Percentiles rank a stretch among this genome's conserved stretches.
Conservation (phyloP, 2,888 invertebrate species). For the Lomographa bimaculata region DNA sequence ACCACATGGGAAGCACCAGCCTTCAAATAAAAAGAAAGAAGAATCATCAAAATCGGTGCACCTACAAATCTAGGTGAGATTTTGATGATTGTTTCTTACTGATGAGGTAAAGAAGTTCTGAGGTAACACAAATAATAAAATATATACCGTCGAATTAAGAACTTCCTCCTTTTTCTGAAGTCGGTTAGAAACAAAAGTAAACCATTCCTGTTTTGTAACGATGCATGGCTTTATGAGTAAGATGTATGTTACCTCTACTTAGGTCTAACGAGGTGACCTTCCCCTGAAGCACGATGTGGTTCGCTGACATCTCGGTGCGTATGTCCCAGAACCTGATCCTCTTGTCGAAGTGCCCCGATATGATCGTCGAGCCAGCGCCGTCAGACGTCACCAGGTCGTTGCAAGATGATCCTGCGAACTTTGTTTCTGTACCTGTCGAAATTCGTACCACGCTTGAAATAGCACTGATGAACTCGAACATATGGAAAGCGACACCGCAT, state of each 20-base stretch:
- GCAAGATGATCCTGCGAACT: slow-evolving; percentile 98
- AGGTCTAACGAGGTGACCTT: slow-evolving; percentile 97
- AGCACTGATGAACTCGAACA: slow-evolving; percentile 15
- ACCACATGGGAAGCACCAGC: too few species aligned
- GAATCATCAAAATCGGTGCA: too few species aligned
- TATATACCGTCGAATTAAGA: too few species aligned
- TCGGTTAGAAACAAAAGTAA: too few species aligned
- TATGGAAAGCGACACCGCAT: slow-evolving; percentile 12
- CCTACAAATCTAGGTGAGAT: too few species aligned
- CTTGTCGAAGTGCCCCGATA: slow-evolving; percentile 99
- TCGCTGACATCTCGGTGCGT: slow-evolving; percentile 92
- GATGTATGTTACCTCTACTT: slow-evolving; percentile 89
- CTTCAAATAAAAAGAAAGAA: too few species aligned
- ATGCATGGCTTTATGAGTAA: too few species aligned
- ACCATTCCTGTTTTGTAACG: too few species aligned
- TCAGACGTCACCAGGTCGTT: slow-evolving; percentile 97
- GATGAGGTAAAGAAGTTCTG: too few species aligned
- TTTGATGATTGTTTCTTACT: too few species aligned
- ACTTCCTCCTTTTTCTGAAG: too few species aligned
- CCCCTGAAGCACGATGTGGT: slow-evolving; percentile 94
- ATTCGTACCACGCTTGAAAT: slow-evolving; percentile 24
- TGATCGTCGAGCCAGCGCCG: slow-evolving; percentile 93
- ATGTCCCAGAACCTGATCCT: slow-evolving; percentile 98
- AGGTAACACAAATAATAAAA: too few species aligned
- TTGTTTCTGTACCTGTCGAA: slow-evolving; percentile 91